phyloP scores from a whole-genome alignment of 2,888 invertebrate genomes.

The Pegoplata infirma region DNA sequence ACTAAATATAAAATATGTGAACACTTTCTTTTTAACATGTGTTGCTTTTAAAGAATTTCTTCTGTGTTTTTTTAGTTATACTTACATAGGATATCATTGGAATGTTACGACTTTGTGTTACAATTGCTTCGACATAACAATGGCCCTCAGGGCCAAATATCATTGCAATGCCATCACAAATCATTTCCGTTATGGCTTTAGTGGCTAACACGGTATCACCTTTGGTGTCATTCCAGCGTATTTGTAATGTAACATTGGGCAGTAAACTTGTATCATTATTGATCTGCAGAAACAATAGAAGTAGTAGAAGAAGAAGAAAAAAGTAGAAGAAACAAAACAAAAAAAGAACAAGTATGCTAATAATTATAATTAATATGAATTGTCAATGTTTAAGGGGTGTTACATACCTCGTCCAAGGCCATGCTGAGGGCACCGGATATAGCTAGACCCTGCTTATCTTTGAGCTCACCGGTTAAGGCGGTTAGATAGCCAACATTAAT shows the following conservation, averaged over 20 bases:
- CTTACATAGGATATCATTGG: conserved; percentile 99
- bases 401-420: conserved; percentile 88
- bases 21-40: no score
- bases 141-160: conserved; percentile 97
- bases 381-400: background rate
- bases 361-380: background rate
- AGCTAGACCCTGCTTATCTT: conserved; percentile 89
- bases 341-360: background rate
- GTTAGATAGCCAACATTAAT: conserved; percentile 92
- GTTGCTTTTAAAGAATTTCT: background rate
- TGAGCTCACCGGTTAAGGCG: conserved; percentile 87
- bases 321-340: conserved; percentile 45
- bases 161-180: conserved; percentile 91
- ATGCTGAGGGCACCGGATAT: conserved; percentile 94
- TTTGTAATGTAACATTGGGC: conserved; percentile 85
- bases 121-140: conserved; percentile 96
- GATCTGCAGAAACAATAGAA: no score
- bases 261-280: conserved; percentile 84
- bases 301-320: no score
- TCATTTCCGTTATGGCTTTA: conserved; percentile 91
- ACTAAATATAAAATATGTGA: background rate
- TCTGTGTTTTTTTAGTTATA: no score
- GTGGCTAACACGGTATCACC: conserved; percentile 92
- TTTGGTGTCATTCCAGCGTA: conserved; percentile 91
- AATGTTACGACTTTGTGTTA: conserved; percentile 94